Evolutionary conservation across 2,888 invertebrate genomes (phyloP).

Genomic region (Drosophila kokeensis): DNA sequence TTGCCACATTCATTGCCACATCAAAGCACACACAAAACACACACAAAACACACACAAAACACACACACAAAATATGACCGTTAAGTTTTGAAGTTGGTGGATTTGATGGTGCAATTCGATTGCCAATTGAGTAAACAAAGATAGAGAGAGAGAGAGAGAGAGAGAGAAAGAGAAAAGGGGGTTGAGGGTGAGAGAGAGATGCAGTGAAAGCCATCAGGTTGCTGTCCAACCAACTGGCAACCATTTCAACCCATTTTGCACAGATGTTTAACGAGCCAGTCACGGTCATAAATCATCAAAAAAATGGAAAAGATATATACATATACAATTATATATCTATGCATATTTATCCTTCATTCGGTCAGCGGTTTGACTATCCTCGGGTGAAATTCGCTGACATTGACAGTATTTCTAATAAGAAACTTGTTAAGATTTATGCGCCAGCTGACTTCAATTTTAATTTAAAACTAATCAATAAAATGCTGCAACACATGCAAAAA

Average conservation of each 20-base stretch:
- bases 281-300: constrained; percentile 75
- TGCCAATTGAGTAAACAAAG: constrained; percentile 62
- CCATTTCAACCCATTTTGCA: constrained; percentile 67
- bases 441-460: constrained; percentile 54
- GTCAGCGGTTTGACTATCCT: constrained; percentile 35
- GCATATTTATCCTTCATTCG: constrained; percentile 38
- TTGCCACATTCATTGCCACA: constrained; percentile 37
- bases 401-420: constrained; percentile 76
- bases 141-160: background rate
- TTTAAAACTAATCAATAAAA: constrained; percentile 79
- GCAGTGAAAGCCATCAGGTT: constrained; percentile 68
- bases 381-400: constrained; percentile 64
- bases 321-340: constrained; percentile 20
- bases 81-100: constrained; percentile 24
- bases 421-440: constrained; percentile 72
- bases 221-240: constrained; percentile 13
- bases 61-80: constrained; percentile 42
- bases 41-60: constrained; percentile 33
- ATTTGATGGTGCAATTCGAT: constrained; percentile 38
- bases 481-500: constrained; percentile 61
- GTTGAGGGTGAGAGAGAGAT: constrained; percentile 10
- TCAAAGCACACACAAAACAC: constrained; percentile 32
- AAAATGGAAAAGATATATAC: constrained; percentile 28
- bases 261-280: constrained; percentile 74
- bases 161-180: background rate